Evolutionary conservation across 2,113 vertebrate species (phyloP).

Genomic region (Guaruba guarouba): DNA sequence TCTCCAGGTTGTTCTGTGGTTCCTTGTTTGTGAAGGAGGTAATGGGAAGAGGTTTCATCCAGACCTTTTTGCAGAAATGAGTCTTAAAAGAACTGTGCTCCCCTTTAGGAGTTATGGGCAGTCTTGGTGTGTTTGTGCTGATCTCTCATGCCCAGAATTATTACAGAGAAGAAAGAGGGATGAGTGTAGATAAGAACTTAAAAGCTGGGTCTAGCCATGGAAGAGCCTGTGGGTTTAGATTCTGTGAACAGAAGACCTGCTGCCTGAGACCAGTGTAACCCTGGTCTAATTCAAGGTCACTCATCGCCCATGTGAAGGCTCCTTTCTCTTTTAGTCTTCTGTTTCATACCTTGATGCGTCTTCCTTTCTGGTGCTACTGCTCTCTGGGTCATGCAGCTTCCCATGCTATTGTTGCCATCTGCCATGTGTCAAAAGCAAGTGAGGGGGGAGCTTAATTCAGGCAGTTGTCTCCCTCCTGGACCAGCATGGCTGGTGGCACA

Average conservation of each 20-base stretch:
- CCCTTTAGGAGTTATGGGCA: not conserved
- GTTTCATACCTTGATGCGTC: not conserved
- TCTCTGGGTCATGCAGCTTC: not conserved
- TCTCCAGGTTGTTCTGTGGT: not conserved
- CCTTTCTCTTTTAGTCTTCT: not conserved
- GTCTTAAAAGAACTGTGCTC: not conserved
- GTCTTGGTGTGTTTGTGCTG: accelerated
- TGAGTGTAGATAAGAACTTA: not conserved
- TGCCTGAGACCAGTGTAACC: not conserved
- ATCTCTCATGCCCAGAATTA: not conserved
- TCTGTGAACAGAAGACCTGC: not conserved
- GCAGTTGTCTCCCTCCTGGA: not conserved
- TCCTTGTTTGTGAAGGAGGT: not conserved
- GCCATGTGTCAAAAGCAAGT: not conserved
- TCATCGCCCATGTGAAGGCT: not conserved
- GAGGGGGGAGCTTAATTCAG: not conserved
- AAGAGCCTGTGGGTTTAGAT: not conserved
- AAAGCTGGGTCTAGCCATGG: not conserved
- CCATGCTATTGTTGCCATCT: not conserved
- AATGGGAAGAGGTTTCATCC: not conserved
- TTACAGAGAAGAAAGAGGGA: not conserved
- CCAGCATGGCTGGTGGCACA: not conserved
- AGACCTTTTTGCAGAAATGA: not conserved
- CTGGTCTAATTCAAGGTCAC: not conserved
- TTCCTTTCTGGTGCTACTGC: not conserved